Evolutionary conservation across 2,113 vertebrate species (phyloP), one percentile per base, ranked within the genome.

Genomic region (Podarcis raffonei): DNA sequence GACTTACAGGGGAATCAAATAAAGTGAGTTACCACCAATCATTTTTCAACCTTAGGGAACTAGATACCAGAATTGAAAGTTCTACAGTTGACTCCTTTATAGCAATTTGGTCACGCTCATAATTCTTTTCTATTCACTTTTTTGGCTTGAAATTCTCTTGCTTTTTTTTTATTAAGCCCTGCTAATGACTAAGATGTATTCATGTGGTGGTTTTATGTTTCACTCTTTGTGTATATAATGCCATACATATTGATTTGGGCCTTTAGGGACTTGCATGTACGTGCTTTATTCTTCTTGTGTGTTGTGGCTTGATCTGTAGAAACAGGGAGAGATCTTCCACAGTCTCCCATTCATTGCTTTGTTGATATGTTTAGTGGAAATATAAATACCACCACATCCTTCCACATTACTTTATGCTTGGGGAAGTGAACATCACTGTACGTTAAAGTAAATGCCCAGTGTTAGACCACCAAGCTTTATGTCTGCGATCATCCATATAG

Each of bases 131-230:
- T 62, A 53, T 77, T 16, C 86, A 37, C 11, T 66, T 90, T 84
- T 53, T n/a, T 0, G 2, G 39, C 79, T 87, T 81, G 83, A 32
- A 8, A 37, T 85, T 89, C n/a, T 30, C 8, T 87, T 81, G 32
- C 66, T 82, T 80, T 76, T 75, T 5, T 62, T 62, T 9, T 62
- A 35, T 11, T 18, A n/a, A 88, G 85, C 66, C 23, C 62, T 76
- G 2, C 15, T 23, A 66, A 76, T 16, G 5, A 0, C 84, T 77
- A 25, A 20, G 57, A 84, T 89, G 32, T 74, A 27, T 86, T 86
- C 69, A n/a, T 25, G 65, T 16, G 11, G 6, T 72, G 69, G 27
- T 78, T 89, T 90, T 83, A 71, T 86, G 13, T 87, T 93, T 79
- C 3, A 27, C 53, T 32, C 30, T 11, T 32, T 1, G 6, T 71